Base-by-base conservation (phyloP, 2,113 vertebrate genomes). In the Percina caprodes region DNA sequence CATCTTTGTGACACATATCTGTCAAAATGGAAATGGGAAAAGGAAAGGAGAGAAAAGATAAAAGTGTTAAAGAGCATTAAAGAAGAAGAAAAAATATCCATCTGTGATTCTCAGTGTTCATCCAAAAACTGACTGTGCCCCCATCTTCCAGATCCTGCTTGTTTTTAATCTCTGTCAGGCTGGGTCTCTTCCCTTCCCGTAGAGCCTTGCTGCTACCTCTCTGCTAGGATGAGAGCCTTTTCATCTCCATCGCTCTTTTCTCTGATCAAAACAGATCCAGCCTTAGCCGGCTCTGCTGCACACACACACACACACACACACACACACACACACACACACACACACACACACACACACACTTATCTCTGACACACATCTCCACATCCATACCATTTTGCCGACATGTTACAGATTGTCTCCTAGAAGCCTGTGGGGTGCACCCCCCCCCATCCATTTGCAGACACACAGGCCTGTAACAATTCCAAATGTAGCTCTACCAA, bases 1-100 rank as follows among this genome's bases (percentile, higher is more conserved):
- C 98, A 99, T 99, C 96, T 98, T 99, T 93, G 97, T 96, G 96
- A 98, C 97, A 95, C 98, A 99, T 99, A 99, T 99, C 98, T 99
- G 93, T 87, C 73, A 77, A 59, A 78, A 54, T 49, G 19, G 21
- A 35, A 45, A 3, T 15, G 77, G 33, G 30, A 49, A 26, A 4
- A 55, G 65, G 45, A 51, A 35, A 66, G 52, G 63, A 42, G 52
- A 42, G 26, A 39, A 49, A 59, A 55, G 45, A 86, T 55, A 23
- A 59, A 65, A 62, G 62, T 77, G 6, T 68, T 52, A 13, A 13
- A 54, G 59, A 87, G 42, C 45, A 71, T 56, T 69, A 79, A 77
- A 56, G 42, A 48, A 42, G 10, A 11, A 42, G 26, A 65, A 61
- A 56, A 71, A 16, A 82, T 80, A 69, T 74, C 77, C 83, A 80